These are phyloP conservation scores for Agrenia bidenticulata DNA, from an alignment of 2,888 invertebrate species.

Conservation along the genomic window DNA sequence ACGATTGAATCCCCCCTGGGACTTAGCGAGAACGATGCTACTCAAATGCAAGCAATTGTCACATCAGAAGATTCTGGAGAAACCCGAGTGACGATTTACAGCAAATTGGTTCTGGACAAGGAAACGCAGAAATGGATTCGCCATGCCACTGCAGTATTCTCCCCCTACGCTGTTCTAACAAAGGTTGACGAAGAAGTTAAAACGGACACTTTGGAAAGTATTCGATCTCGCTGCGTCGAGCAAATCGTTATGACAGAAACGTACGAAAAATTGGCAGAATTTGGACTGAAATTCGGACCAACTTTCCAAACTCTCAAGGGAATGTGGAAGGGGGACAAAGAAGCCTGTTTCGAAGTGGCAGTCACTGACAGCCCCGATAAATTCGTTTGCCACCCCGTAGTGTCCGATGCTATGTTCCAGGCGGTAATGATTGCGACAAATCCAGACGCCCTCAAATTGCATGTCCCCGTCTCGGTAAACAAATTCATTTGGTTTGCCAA, in stretches of 20 bases:
- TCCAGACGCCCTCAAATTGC: conserved; percentile 2
- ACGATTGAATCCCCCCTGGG: conserved; percentile 12
- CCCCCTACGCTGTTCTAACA: conserved; percentile 16
- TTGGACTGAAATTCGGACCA: conserved; percentile 30
- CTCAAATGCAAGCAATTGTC: conserved; percentile 14
- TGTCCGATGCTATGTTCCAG: conserved; percentile 14
- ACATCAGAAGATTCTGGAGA: conserved; percentile 17
- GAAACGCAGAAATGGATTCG: conserved; percentile 19
- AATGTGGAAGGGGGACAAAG: conserved; percentile 14
- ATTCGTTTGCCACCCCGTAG: conserved; percentile 15
- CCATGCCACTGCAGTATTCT: conserved; percentile 28
- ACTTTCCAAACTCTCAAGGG: conserved; percentile 26
- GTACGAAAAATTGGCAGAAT: conserved; percentile 18
- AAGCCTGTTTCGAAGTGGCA: conserved; percentile 4
- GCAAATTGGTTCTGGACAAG: conserved; percentile 13
- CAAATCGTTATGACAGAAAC: conserved; percentile 3
- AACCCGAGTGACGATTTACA: conserved; percentile 21
- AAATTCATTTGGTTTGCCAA: conserved; percentile 15
- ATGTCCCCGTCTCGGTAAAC: conserved; percentile 15
- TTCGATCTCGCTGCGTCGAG: not conserved
- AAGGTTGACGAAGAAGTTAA: not conserved
- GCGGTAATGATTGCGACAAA: conserved; percentile 9
- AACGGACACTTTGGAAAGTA: not conserved
- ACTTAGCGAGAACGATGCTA: conserved; percentile 1
- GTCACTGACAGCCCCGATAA: conserved; percentile 8